These are phyloP conservation scores for Benthosema pterotum DNA, from an alignment of 2,797 vertebrate species.

Conservation along the genomic window DNA sequence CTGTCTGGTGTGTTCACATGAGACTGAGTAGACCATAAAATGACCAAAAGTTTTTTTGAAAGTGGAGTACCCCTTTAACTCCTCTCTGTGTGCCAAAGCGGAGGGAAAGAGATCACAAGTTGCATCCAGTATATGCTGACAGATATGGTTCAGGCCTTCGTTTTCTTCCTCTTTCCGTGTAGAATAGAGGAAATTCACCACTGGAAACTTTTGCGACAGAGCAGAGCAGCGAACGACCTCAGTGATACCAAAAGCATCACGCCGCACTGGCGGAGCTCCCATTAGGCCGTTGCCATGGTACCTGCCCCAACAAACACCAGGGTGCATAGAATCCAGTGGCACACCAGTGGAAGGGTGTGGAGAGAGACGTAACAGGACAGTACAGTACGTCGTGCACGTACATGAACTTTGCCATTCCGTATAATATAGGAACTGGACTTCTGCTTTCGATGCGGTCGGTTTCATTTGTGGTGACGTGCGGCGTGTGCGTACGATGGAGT, in stretches of 20 bases:
- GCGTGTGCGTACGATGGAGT: not conserved
- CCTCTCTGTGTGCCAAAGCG: no score
- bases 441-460: conserved; percentile 16
- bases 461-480: conserved; percentile 8
- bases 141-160: conserved; percentile 22
- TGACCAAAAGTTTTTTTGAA: no score
- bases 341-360: conserved; percentile 41
- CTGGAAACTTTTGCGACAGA: conserved; percentile 32
- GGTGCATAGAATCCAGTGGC: conserved; percentile 33
- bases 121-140: conserved; percentile 15
- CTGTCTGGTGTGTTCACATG: no score
- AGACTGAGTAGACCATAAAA: no score
- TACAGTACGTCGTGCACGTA: no score
- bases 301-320: conserved; percentile 67
- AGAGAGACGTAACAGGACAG: no score
- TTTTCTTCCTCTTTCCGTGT: conserved; percentile 53
- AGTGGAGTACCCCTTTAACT: no score
- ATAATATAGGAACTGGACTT: conserved; percentile 26
- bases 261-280: conserved; percentile 31
- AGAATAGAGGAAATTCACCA: conserved; percentile 43
- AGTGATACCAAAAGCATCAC: conserved; percentile 46
- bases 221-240: conserved; percentile 37
- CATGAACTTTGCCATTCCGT: conserved; percentile 11
- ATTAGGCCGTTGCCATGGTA: conserved; percentile 56
- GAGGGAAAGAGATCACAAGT: no score